Evolutionary conservation across 2,113 vertebrate genomes (phyloP).

Genomic region (Sylvicapra grimmia): DNA sequence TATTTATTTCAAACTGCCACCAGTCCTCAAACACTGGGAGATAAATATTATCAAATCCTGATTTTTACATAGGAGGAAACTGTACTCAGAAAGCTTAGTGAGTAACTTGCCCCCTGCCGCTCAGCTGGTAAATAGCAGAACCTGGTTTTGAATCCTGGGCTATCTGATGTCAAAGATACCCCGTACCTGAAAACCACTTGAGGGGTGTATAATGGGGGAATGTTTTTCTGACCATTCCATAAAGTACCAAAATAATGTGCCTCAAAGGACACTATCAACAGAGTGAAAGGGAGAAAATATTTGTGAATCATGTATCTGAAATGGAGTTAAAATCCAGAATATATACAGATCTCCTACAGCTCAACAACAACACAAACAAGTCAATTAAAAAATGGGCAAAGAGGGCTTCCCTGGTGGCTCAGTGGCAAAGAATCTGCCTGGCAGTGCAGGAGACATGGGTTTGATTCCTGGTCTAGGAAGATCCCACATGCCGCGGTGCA

Average conservation of each 20-base stretch:
- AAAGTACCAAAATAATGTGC: neutral
- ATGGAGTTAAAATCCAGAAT: neutral
- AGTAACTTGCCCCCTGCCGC: neutral
- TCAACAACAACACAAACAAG: neutral
- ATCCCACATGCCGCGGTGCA: fast-evolving
- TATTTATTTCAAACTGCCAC: neutral
- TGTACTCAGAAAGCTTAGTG: neutral
- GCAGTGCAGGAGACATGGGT: neutral
- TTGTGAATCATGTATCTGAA: neutral
- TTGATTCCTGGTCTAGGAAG: neutral
- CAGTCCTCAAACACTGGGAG: neutral
- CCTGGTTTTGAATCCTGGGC: neutral
- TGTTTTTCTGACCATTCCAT: neutral
- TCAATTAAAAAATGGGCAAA: neutral
- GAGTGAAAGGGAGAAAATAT: neutral
- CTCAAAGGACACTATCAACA: neutral
- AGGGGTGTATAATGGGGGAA: neutral
- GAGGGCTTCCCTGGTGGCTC: neutral
- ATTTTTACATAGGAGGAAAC: neutral
- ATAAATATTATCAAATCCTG: neutral
- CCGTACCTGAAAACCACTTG: neutral
- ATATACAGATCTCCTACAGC: neutral
- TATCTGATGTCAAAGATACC: neutral
- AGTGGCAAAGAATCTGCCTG: neutral
- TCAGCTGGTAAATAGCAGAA: neutral